Conservation (phyloP, 2,888 invertebrate genomes). For the Chrysopilus asiliformis region DNA sequence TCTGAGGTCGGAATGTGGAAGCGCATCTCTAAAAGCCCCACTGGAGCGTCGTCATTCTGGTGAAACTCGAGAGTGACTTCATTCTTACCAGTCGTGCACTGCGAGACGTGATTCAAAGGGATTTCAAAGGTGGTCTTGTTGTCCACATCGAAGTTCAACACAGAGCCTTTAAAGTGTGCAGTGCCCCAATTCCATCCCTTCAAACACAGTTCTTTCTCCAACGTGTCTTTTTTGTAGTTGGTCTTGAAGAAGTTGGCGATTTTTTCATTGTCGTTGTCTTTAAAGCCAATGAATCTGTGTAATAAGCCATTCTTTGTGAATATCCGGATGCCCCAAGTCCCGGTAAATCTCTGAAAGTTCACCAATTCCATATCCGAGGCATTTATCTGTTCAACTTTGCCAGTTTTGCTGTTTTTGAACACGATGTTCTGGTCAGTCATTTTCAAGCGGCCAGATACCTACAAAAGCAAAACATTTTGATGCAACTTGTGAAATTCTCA, state of each 20-base stretch:
- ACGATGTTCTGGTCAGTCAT: slow-evolving; percentile 80
- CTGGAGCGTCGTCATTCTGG: slow-evolving; percentile 97
- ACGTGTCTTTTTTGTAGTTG: slow-evolving; percentile 72
- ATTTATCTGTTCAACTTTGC: slow-evolving; percentile 84
- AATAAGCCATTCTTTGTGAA: slow-evolving; percentile 80
- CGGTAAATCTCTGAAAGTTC: slow-evolving; percentile 85
- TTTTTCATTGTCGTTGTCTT: slow-evolving; percentile 86
- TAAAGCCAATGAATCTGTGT: slow-evolving; percentile 88
- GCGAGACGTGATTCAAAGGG: slow-evolving; percentile 89
- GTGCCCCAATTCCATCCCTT: slow-evolving; percentile 99
- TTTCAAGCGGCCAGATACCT: slow-evolving; percentile 86
- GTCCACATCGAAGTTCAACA: slow-evolving; percentile 73
- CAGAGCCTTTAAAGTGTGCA: slow-evolving; percentile 81
- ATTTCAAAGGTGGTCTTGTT: slow-evolving; percentile 85
- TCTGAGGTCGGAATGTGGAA: slow-evolving; percentile 94
- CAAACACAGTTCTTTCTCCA: slow-evolving; percentile 82
- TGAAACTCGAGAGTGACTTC: slow-evolving; percentile 98
- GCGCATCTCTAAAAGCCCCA: slow-evolving; percentile 93
- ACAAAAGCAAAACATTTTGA: slow-evolving; percentile 19
- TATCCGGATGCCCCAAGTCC: slow-evolving; percentile 78
- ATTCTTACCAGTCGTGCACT: slow-evolving; percentile 91
- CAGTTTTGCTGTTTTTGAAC: slow-evolving; percentile 93
- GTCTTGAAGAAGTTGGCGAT: slow-evolving; percentile 76
- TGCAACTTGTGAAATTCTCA: background rate
- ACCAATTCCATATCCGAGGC: slow-evolving; percentile 77